A percentile compares a stretch with the other conserved stretches of the same genome.
Evolutionary conservation across 2,113 vertebrate species (phyloP).

Genomic region (Ursus arctos): DNA sequence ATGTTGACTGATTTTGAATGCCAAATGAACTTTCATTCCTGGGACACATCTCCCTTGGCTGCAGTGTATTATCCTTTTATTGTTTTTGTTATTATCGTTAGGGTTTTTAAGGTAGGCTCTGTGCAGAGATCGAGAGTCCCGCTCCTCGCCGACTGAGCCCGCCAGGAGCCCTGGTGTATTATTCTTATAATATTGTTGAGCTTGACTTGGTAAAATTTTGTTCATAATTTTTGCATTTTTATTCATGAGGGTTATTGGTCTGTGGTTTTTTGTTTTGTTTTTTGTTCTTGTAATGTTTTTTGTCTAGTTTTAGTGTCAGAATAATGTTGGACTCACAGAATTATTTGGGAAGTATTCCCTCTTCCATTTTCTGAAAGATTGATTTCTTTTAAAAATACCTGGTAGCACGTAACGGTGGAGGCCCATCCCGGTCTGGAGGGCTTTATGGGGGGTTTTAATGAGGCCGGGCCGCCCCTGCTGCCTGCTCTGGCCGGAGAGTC

Average conservation of each 20-base stretch:
- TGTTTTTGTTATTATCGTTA: too few relatives aligned
- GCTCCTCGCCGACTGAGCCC: not conserved
- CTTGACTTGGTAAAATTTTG: not conserved
- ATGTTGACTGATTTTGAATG: not conserved
- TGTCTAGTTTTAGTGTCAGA: not conserved
- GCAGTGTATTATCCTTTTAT: not conserved
- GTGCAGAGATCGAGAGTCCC: not conserved
- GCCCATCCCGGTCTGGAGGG: fast-evolving
- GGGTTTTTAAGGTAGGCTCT: too few relatives aligned
- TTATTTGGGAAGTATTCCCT: too few relatives aligned
- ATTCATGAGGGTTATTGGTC: not conserved
- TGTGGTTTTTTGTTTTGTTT: not conserved
- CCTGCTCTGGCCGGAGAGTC: fast-evolving
- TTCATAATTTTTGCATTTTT: not conserved
- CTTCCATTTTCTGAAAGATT: not conserved
- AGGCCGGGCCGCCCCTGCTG: fast-evolving
- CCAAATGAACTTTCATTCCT: fast-evolving
- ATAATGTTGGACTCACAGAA: not conserved
- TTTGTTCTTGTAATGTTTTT: not conserved
- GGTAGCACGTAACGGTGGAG: not conserved
- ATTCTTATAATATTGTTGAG: fast-evolving
- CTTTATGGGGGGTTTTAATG: not conserved
- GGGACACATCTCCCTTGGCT: not conserved
- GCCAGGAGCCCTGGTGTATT: not conserved
- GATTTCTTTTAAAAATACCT: not conserved